These are phyloP conservation scores for Xylocopa sonorina DNA, from an alignment of 1,140 invertebrate species.

Conservation along the genomic window DNA sequence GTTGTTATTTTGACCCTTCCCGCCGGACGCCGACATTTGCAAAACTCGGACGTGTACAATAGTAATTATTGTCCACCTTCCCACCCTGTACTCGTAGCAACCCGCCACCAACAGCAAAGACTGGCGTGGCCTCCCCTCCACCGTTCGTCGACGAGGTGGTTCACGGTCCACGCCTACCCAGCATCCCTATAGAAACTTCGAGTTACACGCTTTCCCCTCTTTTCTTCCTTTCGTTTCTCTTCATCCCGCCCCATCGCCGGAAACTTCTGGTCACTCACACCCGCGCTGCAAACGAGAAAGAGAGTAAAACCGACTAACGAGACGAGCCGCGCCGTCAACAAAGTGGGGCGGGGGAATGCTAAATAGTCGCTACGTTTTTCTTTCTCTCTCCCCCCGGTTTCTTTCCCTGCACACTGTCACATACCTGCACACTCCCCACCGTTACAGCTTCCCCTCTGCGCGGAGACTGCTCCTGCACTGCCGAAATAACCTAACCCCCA, in stretches of 20 bases:
- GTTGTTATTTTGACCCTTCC: slow-evolving; percentile 50
- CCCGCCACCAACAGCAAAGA: slow-evolving; percentile 25
- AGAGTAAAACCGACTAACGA: slow-evolving; percentile 71
- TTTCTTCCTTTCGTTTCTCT: slow-evolving; percentile 43
- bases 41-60: slow-evolving; percentile 76
- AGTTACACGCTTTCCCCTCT: slow-evolving; percentile 58
- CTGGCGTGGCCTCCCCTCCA: slow-evolving; percentile 66
- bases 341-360: slow-evolving; percentile 72
- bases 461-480: slow-evolving; percentile 3
- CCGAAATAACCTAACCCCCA: slow-evolving; percentile 48
- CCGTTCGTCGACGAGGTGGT: slow-evolving; percentile 63
- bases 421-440: slow-evolving; percentile 5
- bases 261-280: slow-evolving; percentile 58
- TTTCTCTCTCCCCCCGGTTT: slow-evolving; percentile 23
- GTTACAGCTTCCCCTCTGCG: not conserved
- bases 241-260: slow-evolving; percentile 38
- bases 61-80: slow-evolving; percentile 70
- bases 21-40: slow-evolving; percentile 72
- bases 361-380: slow-evolving; percentile 71
- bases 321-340: too few species aligned
- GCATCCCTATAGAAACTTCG: slow-evolving; percentile 67
- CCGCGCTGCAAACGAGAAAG: slow-evolving; percentile 35
- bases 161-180: slow-evolving; percentile 72
- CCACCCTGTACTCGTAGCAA: slow-evolving; percentile 4
- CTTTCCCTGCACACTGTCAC: not conserved